phyloP scores from a whole-genome alignment of 30 jellyfish, hydroid and myxozoan species.

The Pelagia noctiluca region DNA sequence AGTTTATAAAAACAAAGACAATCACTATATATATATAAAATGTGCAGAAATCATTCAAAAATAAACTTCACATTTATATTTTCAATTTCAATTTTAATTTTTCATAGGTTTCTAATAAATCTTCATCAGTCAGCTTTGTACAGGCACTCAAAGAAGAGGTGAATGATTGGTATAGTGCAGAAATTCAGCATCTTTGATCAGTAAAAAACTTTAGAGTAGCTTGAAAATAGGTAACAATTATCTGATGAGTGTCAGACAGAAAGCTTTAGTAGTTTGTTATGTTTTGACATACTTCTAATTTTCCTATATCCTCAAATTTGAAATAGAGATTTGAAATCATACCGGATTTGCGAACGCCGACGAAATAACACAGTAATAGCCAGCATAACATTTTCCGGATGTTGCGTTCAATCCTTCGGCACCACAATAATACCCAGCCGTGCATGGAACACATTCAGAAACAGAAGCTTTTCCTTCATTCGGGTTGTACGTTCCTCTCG shows the following conservation, averaged over 20 bases:
- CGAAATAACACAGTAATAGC: conserved; percentile 81
- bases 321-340: conserved; percentile 7
- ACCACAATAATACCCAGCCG: conserved; percentile 86
- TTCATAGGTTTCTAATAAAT: no score
- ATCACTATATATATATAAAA: no score
- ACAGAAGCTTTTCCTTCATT: conserved; percentile 72
- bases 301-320: no score
- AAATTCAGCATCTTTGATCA: no score
- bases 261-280: background rate
- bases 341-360: conserved; percentile 97
- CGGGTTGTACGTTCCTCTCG: conserved; percentile 91
- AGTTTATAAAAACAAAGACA: no score
- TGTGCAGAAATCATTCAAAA: no score
- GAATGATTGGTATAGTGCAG: no score
- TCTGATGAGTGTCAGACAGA: background rate
- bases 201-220: no score
- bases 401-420: conserved; percentile 84
- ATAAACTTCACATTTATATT: no score
- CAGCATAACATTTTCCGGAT: conserved; percentile 83
- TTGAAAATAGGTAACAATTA: background rate
- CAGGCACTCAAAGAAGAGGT: no score
- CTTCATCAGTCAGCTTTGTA: no score
- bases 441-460: conserved; percentile 81
- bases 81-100: no score
- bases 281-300: background rate